Percentiles rank a stretch among this genome's conserved stretches.
phyloP scores from a whole-genome alignment of 2,888 invertebrate genomes.

The Hemaris fuciformis region DNA sequence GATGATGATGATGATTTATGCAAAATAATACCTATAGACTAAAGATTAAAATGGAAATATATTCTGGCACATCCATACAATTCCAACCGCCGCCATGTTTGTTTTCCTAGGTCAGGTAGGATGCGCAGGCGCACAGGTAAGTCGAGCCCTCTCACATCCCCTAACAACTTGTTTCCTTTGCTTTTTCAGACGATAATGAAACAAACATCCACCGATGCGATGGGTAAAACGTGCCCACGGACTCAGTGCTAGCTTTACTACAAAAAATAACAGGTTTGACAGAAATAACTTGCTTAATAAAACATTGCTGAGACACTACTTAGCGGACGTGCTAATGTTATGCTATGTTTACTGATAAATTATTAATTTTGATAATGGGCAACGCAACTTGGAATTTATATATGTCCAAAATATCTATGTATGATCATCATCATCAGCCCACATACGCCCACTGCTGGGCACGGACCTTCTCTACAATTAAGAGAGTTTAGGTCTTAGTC shows the following conservation, averaged over 20 bases:
- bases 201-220: constrained; percentile 56
- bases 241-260: constrained; percentile 16
- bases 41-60: constrained; percentile 4
- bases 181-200: constrained; percentile 69
- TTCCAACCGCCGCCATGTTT: constrained; percentile 49
- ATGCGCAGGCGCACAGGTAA: constrained; percentile 70
- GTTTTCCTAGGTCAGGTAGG: constrained; percentile 80
- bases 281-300: not conserved
- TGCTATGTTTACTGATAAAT: not conserved
- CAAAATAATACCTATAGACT: too few species aligned
- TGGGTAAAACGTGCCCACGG: constrained; percentile 41
- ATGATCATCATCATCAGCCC: too few species aligned
- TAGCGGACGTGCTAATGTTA: not conserved
- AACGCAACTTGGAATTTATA: too few species aligned
- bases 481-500: too few species aligned
- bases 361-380: not conserved
- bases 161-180: constrained; percentile 65
- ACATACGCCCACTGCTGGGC: too few species aligned
- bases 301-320: not conserved
- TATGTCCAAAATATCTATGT: too few species aligned
- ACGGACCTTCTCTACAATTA: too few species aligned
- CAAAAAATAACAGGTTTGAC: constrained; percentile 1
- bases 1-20: too few species aligned
- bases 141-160: constrained; percentile 31
- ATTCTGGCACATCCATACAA: constrained; percentile 46